These are phyloP conservation scores for Cottus gobio DNA, from an alignment of 2,113 vertebrate genomes.

Conservation along the genomic window DNA sequence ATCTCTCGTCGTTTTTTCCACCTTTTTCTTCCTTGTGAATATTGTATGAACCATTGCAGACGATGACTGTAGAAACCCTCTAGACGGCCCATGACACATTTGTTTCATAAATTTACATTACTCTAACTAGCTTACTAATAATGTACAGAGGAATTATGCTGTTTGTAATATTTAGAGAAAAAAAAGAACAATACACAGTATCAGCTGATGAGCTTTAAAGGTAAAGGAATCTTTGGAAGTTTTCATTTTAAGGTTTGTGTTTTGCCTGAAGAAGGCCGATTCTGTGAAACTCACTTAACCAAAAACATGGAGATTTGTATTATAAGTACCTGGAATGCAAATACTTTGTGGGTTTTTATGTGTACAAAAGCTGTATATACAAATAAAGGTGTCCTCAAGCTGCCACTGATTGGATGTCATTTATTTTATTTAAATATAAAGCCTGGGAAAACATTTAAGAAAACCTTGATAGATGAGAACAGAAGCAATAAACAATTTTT, in stretches of 20 bases:
- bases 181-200: slow-evolving; percentile 33
- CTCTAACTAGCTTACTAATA: slow-evolving; percentile 71
- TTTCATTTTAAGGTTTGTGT: slow-evolving; percentile 73
- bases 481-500: not conserved
- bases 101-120: slow-evolving; percentile 57
- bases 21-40: slow-evolving; percentile 56
- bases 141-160: slow-evolving; percentile 76
- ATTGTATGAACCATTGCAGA: slow-evolving; percentile 47
- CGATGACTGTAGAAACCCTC: slow-evolving; percentile 62
- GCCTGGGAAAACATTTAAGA: not conserved
- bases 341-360: slow-evolving; percentile 77
- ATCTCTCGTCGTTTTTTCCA: slow-evolving; percentile 35
- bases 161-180: slow-evolving; percentile 62
- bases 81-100: slow-evolving; percentile 53
- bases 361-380: slow-evolving; percentile 82
- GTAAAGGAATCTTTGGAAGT: slow-evolving; percentile 64
- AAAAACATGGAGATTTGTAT: slow-evolving; percentile 75
- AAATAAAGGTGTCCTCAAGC: slow-evolving; percentile 78
- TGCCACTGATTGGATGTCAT: slow-evolving; percentile 42
- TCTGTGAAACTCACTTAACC: slow-evolving; percentile 79
- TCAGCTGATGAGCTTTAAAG: slow-evolving; percentile 65
- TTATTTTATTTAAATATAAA: not conserved
- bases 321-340: slow-evolving; percentile 76
- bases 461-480: not conserved
- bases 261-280: slow-evolving; percentile 68